Percentiles rank a stretch among this genome's conserved stretches.
These are phyloP conservation scores for Cyclopterus lumpus DNA, from an alignment of 2,797 vertebrate species.

Conservation along the genomic window DNA sequence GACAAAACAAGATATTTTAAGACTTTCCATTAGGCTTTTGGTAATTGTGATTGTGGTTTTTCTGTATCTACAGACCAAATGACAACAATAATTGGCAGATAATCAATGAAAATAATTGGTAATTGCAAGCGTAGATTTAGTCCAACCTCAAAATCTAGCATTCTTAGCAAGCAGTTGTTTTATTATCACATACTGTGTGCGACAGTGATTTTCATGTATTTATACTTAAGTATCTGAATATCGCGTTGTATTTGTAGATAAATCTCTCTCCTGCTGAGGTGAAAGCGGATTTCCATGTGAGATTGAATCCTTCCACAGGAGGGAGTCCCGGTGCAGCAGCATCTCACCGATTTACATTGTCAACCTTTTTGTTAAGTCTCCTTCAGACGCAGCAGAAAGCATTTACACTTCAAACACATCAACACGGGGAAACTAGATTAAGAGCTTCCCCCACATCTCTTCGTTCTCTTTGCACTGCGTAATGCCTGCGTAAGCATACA, in stretches of 20 bases:
- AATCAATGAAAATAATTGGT: neutral
- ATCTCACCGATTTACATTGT: slow-evolving; percentile 27
- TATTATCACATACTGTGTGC: neutral
- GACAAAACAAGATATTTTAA: no score
- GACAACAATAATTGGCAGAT: no score
- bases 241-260: neutral
- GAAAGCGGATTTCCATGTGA: slow-evolving; percentile 24
- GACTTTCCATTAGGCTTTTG: no score
- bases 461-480: slow-evolving; percentile 20
- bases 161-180: neutral
- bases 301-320: slow-evolving; percentile 31
- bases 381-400: slow-evolving; percentile 43
- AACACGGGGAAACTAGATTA: slow-evolving; percentile 41
- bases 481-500: slow-evolving; percentile 45
- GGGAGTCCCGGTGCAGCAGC: slow-evolving; percentile 24
- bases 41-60: no score
- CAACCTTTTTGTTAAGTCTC: slow-evolving; percentile 40
- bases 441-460: slow-evolving; percentile 5
- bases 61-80: neutral
- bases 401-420: slow-evolving; percentile 69
- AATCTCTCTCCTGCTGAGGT: neutral
- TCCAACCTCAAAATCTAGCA: neutral
- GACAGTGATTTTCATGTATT: neutral
- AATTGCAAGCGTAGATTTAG: no score
- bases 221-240: neutral